Percentiles rank a stretch among this genome's conserved stretches.
These are phyloP conservation scores for Okamejei kenojei DNA, from an alignment of 2,797 vertebrate genomes.

Conservation along the genomic window DNA sequence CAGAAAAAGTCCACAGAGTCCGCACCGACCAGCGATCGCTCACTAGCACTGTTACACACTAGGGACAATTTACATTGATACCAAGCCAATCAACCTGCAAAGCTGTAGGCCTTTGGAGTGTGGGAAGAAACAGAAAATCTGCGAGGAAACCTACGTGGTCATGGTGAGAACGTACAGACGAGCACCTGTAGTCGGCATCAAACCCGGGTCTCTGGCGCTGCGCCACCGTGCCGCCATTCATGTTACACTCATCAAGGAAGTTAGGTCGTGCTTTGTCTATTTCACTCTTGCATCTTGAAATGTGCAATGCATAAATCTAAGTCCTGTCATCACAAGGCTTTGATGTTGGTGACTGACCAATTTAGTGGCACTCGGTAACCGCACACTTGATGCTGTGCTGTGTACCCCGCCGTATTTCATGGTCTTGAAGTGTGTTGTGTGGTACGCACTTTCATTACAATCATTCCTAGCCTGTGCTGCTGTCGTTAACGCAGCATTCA, in stretches of 20 bases:
- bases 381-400: neutral
- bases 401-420: neutral
- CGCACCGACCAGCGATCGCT: too few relatives aligned
- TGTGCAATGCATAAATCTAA: neutral
- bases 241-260: neutral
- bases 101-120: too few relatives aligned
- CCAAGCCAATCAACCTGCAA: too few relatives aligned
- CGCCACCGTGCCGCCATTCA: too few relatives aligned
- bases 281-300: neutral
- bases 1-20: too few relatives aligned
- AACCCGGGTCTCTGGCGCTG: too few relatives aligned
- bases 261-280: neutral
- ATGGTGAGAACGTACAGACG: too few relatives aligned
- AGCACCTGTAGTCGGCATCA: too few relatives aligned
- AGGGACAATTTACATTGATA: too few relatives aligned
- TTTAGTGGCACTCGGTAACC: neutral
- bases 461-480: neutral
- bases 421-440: neutral
- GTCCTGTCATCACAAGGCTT: neutral
- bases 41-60: too few relatives aligned
- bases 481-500: neutral
- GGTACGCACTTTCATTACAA: neutral
- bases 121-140: too few relatives aligned
- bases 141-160: too few relatives aligned
- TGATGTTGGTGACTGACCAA: neutral